These are phyloP conservation scores for Drosophila parvula DNA, from an alignment of 1,140 invertebrate species.

Conservation along the genomic window DNA sequence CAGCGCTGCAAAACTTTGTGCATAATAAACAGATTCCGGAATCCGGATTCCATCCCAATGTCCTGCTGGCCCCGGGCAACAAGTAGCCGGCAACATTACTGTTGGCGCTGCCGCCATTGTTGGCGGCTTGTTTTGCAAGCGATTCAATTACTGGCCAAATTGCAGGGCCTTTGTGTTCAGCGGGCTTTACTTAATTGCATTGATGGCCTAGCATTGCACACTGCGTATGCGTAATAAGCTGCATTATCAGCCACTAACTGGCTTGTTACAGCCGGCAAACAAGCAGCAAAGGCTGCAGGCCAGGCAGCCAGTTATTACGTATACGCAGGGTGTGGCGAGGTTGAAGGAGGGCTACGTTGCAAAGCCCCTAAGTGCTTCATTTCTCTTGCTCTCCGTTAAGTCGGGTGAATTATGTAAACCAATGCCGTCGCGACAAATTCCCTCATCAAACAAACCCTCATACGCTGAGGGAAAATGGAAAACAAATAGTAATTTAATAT, in stretches of 20 bases:
- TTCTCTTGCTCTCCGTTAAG: constrained; percentile 12
- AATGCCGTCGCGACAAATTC: constrained; percentile 39
- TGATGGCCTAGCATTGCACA: constrained; percentile 15
- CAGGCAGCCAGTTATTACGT: constrained; percentile 3
- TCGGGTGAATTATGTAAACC: constrained; percentile 34
- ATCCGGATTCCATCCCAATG: neutral
- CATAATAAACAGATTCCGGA: constrained; percentile 23
- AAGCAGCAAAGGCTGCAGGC: neutral
- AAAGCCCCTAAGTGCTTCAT: constrained; percentile 8
- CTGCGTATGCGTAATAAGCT: constrained; percentile 32
- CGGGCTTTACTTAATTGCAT: constrained; percentile 42
- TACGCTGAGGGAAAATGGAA: neutral
- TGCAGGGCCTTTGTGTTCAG: constrained; percentile 17
- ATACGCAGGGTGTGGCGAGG: constrained; percentile 2
- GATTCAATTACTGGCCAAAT: constrained; percentile 51
- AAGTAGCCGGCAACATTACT: constrained; percentile 22
- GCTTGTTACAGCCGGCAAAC: constrained; percentile 5
- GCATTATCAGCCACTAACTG: constrained; percentile 29
- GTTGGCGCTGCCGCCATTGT: constrained; percentile 14
- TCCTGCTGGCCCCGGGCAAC: constrained; percentile 18
- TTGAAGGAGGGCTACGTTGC: neutral
- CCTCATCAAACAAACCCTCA: neutral
- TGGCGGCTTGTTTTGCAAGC: constrained; percentile 23
- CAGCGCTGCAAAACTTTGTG: constrained; percentile 18
- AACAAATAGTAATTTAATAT: neutral